Base-by-base conservation (phyloP, 2,888 invertebrate species). In the Molanna angustata region DNA sequence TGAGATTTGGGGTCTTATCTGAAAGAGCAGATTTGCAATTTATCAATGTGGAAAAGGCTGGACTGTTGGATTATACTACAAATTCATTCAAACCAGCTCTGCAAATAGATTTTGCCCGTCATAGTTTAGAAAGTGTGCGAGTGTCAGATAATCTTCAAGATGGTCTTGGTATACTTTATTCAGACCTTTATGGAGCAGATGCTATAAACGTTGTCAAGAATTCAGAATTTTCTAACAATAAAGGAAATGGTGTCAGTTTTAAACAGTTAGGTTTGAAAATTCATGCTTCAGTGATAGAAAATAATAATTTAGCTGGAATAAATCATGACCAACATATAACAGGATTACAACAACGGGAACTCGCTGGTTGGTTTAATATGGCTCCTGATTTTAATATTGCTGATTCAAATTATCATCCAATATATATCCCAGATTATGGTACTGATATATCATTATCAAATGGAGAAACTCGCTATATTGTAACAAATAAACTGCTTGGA, bases 141-240 rank as follows among this genome's bases (percentile, higher is more conserved):
- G 80, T 98, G 14, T 77, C 83, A 0, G 85, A 94, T 65, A 97
- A 96, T 67, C 84, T 90, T 47, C 90, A 93, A 63, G 94, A 96
- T 66, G 99, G 98, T 0, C 76, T 99, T 20, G 96, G 95, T 21
- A 83, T 99, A 33, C 75, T 96, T 54, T 97, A 96, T 71, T 93
- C 96, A 0, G 95, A 99, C 71, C 85, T 97, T 53, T 94, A 89
- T 68, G 90, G 91, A 18, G 85, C 88, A 2, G 89, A 90, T 66
- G 83, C 87, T 0, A 80, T 90, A 2, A 91, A 92, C 62, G 84
- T 85, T 19, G 85, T 93, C 0, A 84, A 86, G 62, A 89, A 91
- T 67, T 91, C 90, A 1, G 89, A 91, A 64, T 90, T 94, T 65
- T 84, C 84, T 1, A 81, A 86, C 47, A 95, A 95, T 66, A 81